phyloP scores from a whole-genome alignment of 2,797 vertebrate genomes.

The Natrix natrix region DNA sequence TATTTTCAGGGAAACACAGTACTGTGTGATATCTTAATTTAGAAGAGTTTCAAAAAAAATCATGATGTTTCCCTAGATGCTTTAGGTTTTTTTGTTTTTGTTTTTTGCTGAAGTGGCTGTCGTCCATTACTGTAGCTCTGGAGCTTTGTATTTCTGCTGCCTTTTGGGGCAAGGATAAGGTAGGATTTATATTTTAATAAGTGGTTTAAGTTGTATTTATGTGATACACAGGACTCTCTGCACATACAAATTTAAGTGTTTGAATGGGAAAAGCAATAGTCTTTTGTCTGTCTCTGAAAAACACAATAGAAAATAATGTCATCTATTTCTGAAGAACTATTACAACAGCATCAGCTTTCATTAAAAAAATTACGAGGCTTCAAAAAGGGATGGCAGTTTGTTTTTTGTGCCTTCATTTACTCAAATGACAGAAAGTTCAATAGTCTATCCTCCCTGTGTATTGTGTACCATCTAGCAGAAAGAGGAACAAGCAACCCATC shows the following conservation, averaged over 20 bases:
- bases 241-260: constrained; percentile 6
- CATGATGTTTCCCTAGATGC: not conserved
- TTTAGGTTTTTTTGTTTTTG: no score
- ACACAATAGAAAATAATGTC: constrained; percentile 11
- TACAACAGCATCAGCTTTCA: constrained; percentile 33
- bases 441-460: not conserved
- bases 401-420: constrained; percentile 28
- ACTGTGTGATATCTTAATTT: not conserved
- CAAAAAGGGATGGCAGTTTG: constrained; percentile 31
- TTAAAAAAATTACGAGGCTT: constrained; percentile 30
- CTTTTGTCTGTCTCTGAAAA: constrained; percentile 18
- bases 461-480: constrained; percentile 29
- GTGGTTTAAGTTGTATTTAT: constrained; percentile 27
- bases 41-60: not conserved
- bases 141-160: not conserved
- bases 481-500: constrained; percentile 11
- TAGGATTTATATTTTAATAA: not conserved
- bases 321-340: constrained; percentile 50
- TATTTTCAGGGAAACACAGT: no score
- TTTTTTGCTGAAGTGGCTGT: rapidly evolving
- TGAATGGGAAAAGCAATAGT: not conserved
- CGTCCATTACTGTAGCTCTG: not conserved
- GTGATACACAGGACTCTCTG: constrained; percentile 13
- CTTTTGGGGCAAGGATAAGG: not conserved
- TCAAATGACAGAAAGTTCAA: constrained; percentile 37